Evolutionary conservation across 2,888 invertebrate species (phyloP), one percentile per base, ranked within the genome.

Genomic region (Andrena bicolor): DNA sequence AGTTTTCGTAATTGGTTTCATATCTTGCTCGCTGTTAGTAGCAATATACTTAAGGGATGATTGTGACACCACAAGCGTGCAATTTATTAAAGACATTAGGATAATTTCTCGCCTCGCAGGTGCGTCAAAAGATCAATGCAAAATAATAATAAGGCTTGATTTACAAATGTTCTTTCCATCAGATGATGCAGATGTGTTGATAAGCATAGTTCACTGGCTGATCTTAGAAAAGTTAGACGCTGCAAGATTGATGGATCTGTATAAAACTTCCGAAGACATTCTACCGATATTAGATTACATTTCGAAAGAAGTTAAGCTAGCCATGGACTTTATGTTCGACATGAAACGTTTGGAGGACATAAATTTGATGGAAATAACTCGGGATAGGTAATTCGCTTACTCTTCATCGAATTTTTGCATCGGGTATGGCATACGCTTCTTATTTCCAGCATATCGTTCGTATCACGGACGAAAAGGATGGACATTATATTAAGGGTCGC

Each of bases 241-340:
- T 0, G 70, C 76, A 16, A 35, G 61, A 51, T 72, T 91, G n/a
- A 68, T 76, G 53, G 10, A 74, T 26, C 23, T 68, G 7, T 90
- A 86, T 76, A 85, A 68, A 77, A 87, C 73, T 53, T 84, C 85
- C 63, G 81, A 90, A n/a, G 89, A 92, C 73, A 75, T 93, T 75
- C 71, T 89, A 8, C 77, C 83, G 16, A 70, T 93, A 74, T 76
- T 93, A 66, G 83, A 91, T n/a, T 68, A 76, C 16, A 76, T 92
- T 64, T 87, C 93, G 3, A 65, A 80, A 13, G 87, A 91, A 80
- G 90, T 92, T 0, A 90, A 89, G 68, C 65, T 90, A 56, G 87
- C 84, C 16, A 88, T 92, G 86, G 87, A 92, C 82, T 93, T 93
- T 63, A 90, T 90, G 86, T 89, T 90, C 53, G 91, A 92, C 35